phyloP scores from a whole-genome alignment of 1,140 invertebrate genomes.

The Drosophila punjabiensis region DNA sequence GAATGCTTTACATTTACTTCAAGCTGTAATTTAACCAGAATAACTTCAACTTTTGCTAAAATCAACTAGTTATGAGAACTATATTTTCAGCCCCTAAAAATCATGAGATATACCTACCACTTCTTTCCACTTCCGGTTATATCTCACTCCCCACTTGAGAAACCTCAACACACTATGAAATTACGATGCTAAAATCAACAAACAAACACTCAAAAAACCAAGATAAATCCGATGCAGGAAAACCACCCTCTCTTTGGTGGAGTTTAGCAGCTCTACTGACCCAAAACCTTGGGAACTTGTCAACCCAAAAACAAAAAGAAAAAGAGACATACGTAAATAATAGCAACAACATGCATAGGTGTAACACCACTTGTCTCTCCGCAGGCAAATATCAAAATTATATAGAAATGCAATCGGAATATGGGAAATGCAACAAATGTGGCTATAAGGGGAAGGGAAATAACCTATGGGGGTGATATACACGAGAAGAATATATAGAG shows the following conservation, averaged over 20 bases:
- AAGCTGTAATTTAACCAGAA: too few species aligned
- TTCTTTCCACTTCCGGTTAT: constrained; percentile 31
- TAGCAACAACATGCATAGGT: constrained; percentile 25
- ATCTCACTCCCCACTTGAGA: constrained; percentile 22
- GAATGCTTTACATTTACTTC: background rate
- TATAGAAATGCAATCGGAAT: constrained; percentile 66
- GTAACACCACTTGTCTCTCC: constrained; percentile 60
- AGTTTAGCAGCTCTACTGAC: constrained; percentile 39
- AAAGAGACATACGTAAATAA: background rate
- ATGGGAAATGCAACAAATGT: constrained; percentile 46
- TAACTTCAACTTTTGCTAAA: background rate
- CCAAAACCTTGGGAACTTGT: constrained; percentile 52
- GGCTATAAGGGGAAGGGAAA: constrained; percentile 23
- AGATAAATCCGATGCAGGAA: constrained; percentile 41
- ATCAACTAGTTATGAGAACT: background rate
- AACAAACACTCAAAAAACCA: constrained; percentile 36
- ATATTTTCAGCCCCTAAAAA: background rate
- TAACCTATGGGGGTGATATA: constrained; percentile 20
- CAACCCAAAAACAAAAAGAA: constrained; percentile 3
- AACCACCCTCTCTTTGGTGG: constrained; percentile 8
- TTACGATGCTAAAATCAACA: constrained; percentile 48
- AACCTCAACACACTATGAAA: constrained; percentile 31
- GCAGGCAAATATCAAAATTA: constrained; percentile 76
- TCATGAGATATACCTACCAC: background rate
- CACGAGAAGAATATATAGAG: background rate